Evolutionary conservation across 92 coral and sea anemone species (phyloP).

Genomic region (Nematostella vectensis): DNA sequence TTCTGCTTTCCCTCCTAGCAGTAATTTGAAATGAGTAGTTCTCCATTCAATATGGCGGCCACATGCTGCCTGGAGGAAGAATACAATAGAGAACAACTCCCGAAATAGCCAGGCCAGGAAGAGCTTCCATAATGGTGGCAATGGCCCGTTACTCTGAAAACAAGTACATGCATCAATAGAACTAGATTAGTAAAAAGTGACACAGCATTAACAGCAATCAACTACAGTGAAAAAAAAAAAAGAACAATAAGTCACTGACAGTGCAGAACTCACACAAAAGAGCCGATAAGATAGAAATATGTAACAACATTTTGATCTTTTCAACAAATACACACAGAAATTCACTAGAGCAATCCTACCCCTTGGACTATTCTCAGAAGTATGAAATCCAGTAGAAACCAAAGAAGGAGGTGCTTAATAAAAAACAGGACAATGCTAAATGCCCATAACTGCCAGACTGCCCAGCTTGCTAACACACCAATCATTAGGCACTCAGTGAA

Average conservation of each 20-base stretch:
- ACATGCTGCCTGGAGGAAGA: conserved; percentile 82
- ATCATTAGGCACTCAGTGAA: conserved; percentile 67
- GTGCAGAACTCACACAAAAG: no score
- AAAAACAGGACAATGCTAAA: conserved; percentile 44
- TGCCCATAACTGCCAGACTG: conserved; percentile 68
- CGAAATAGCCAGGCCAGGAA: conserved; percentile 83
- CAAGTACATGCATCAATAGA: neutral
- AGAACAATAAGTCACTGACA: no score
- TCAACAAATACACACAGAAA: no score
- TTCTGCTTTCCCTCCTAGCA: conserved; percentile 95
- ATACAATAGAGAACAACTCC: conserved; percentile 63
- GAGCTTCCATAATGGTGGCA: conserved; percentile 73
- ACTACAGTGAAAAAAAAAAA: conserved; percentile 1
- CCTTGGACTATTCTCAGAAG: conserved; percentile 83
- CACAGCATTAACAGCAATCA: no score
- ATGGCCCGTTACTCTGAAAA: conserved; percentile 47
- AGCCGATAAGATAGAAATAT: no score
- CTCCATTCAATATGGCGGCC: conserved; percentile 96
- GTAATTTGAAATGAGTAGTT: conserved; percentile 69
- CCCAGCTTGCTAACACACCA: conserved; percentile 73
- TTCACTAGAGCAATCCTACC: no score
- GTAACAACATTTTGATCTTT: no score
- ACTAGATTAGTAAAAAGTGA: neutral
- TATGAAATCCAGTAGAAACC: conserved; percentile 75
- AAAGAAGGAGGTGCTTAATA: conserved; percentile 51